Conservation (phyloP, 2,113 vertebrate genomes). For the Empidonax alnorum region DNA sequence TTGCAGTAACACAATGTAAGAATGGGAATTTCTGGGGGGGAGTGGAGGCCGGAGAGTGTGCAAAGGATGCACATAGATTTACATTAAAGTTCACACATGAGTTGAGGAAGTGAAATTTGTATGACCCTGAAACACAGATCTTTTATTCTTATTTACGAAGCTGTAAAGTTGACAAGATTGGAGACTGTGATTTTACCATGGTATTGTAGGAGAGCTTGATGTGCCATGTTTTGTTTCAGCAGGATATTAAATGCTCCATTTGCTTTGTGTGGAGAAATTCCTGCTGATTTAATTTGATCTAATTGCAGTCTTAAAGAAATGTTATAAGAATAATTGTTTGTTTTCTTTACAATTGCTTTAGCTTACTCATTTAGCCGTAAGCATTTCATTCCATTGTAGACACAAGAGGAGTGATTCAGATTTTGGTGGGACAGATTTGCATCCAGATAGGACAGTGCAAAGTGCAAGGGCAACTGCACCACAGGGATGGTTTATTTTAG, state of each 20-base stretch:
- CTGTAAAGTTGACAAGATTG: not conserved
- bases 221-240: conserved; percentile 35
- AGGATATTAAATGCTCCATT: conserved; percentile 53
- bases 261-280: conserved; percentile 55
- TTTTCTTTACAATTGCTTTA: conserved; percentile 51
- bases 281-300: conserved; percentile 71
- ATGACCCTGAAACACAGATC: not conserved
- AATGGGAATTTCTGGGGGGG: not conserved
- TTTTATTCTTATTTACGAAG: conserved; percentile 24
- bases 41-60: not conserved
- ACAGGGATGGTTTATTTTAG: not conserved
- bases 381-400: not conserved
- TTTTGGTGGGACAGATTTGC: conserved; percentile 24
- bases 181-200: not conserved
- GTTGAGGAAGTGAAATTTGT: not conserved
- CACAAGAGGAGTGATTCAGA: not conserved
- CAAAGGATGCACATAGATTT: not conserved
- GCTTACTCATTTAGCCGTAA: conserved; percentile 8
- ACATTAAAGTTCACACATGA: not conserved
- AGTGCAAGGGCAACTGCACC: not conserved
- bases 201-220: not conserved
- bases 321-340: conserved; percentile 45
- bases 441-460: not conserved
- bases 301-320: conserved; percentile 54
- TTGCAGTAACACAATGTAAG: not conserved